These are phyloP conservation scores for Trissolcus basalis DNA, from an alignment of 1,140 invertebrate species.

Conservation along the genomic window DNA sequence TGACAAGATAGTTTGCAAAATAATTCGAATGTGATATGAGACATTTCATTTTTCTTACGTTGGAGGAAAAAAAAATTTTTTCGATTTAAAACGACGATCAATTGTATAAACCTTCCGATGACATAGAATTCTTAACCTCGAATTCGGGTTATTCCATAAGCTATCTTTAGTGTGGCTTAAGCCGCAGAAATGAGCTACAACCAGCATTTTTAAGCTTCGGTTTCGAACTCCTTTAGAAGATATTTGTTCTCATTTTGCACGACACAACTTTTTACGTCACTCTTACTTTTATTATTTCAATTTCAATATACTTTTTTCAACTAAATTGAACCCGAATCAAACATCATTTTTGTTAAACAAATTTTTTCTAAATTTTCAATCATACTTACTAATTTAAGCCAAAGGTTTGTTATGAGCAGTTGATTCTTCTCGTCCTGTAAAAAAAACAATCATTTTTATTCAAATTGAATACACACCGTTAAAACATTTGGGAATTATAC, in stretches of 20 bases:
- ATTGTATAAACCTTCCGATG: slow-evolving; percentile 59
- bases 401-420: slow-evolving; percentile 94
- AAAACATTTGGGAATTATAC: too few species aligned
- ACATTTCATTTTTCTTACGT: too few species aligned
- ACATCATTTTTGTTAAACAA: too few species aligned
- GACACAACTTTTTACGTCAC: too few species aligned
- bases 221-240: slow-evolving; percentile 59
- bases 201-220: slow-evolving; percentile 60
- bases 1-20: too few species aligned
- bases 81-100: slow-evolving; percentile 50
- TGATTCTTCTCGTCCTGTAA: slow-evolving; percentile 94
- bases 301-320: too few species aligned
- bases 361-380: too few species aligned
- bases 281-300: too few species aligned
- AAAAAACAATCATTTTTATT: background rate
- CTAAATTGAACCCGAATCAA: too few species aligned
- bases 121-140: slow-evolving; percentile 61
- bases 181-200: slow-evolving; percentile 64
- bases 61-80: slow-evolving; percentile 3
- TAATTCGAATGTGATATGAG: too few species aligned
- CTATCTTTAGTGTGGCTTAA: slow-evolving; percentile 62
- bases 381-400: slow-evolving; percentile 90
- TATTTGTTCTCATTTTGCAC: slow-evolving; percentile 30
- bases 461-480: too few species aligned
- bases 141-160: slow-evolving; percentile 65